Base-by-base conservation (phyloP, 2,113 vertebrate species). In the Aphelocoma coerulescens region DNA sequence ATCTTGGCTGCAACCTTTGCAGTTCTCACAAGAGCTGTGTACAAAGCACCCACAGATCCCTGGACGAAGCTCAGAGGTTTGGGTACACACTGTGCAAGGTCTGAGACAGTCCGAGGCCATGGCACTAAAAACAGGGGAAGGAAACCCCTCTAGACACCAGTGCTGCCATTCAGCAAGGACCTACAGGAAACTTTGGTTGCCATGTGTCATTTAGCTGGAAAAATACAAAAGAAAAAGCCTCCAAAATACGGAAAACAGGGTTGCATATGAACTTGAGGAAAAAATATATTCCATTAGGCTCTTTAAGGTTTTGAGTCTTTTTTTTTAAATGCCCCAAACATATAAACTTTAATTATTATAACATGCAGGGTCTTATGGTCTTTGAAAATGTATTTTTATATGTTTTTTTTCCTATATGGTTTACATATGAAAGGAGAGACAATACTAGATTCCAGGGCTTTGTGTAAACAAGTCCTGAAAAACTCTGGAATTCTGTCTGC, bases 401-500 rank as follows among this genome's bases (percentile, higher is more conserved):
- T 5, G 5, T 1, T 39, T 24, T 22, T 22, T 44, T 65, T 27
- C 27, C 49, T 71, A 10, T 58, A 66, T 20, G 12, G 13, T 55
- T 89, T 81, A 28, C 30, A 78, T 43, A 78, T 10, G 48, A 80
- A 57, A 72, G 62, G 30, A 73, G n/a, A 83, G 37, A 51, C 65
- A 62, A 77, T 23, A 20, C 33, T 15, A 49, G n/a, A 52, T 63
- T 93, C 52, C 83, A 86, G 33, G 49, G 35, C 48, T 89, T 73
- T 94, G 66, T 76, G 78, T 94, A 96, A 95, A 95, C 91, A 96
- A 85, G 91, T 62, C 52, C 78, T 52, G 62, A 76, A 76, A 61
- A 87, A 46, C 73, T 95, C 94, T 84, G 73, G 96, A 96, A 96
- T 69, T 92, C 49, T 44, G 84, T 93, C 94, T 96, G 93, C 88